These are phyloP conservation scores for Menidia menidia DNA, from an alignment of 2,797 vertebrate species.

Conservation along the genomic window DNA sequence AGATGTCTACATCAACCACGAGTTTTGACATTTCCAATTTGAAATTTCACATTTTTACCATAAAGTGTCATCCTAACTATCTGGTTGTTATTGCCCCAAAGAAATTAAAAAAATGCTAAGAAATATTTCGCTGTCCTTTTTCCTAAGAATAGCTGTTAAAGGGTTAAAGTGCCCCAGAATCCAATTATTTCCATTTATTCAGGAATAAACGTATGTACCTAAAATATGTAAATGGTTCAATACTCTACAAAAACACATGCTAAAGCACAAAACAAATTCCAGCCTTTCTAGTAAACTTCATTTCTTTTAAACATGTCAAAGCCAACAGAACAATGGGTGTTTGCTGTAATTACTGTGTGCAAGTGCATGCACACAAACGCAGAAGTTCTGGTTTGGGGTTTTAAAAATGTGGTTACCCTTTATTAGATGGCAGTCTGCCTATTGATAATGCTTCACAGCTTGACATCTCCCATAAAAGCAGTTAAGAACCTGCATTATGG, in stretches of 20 bases:
- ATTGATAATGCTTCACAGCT: constrained; percentile 82
- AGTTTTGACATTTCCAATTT: too few species aligned
- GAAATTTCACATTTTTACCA: too few species aligned
- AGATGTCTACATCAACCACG: too few species aligned
- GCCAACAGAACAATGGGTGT: constrained; percentile 48
- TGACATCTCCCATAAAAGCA: constrained; percentile 80
- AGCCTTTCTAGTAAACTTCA: constrained; percentile 34
- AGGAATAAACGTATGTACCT: constrained; percentile 9
- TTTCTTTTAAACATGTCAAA: constrained; percentile 50
- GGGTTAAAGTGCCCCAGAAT: too few species aligned
- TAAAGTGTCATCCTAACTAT: too few species aligned
- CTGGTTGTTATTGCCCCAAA: too few species aligned
- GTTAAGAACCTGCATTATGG: constrained; percentile 82
- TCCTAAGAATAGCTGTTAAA: too few species aligned
- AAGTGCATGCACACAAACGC: constrained; percentile 34
- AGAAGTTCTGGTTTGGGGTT: constrained; percentile 60
- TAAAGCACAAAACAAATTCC: constrained; percentile 30
- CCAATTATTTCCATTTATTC: background rate
- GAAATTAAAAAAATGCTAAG: too few species aligned
- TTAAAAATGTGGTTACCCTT: constrained; percentile 74
- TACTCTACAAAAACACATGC: background rate
- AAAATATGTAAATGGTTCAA: constrained; percentile 9
- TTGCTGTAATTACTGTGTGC: constrained; percentile 59
- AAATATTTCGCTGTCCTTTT: too few species aligned
- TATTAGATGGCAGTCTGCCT: constrained; percentile 79